These are phyloP conservation scores for Papilio machaon DNA, from an alignment of 1,140 invertebrate genomes.

Conservation along the genomic window DNA sequence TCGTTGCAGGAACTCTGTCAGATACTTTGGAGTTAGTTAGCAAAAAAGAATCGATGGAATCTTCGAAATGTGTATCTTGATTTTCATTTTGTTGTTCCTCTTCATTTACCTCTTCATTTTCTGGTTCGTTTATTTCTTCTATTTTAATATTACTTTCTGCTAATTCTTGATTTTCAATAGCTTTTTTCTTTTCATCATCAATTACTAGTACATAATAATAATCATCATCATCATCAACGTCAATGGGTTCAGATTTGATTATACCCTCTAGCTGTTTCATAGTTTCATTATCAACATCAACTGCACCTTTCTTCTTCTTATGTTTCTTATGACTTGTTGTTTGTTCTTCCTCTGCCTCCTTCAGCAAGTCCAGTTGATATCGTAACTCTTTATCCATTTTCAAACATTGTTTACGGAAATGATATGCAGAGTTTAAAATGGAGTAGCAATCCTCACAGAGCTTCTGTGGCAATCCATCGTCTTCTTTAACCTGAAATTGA, in stretches of 20 bases:
- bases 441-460: slow-evolving; percentile 71
- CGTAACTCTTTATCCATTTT: slow-evolving; percentile 75
- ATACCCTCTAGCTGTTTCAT: slow-evolving; percentile 72
- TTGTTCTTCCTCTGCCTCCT: slow-evolving; percentile 48
- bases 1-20: slow-evolving; percentile 69
- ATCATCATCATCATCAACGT: slow-evolving; percentile 76
- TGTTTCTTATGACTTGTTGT: slow-evolving; percentile 50
- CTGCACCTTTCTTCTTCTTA: slow-evolving; percentile 48
- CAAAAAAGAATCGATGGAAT: slow-evolving; percentile 66
- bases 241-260: slow-evolving; percentile 71
- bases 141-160: slow-evolving; percentile 31
- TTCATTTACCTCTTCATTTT: slow-evolving; percentile 38
- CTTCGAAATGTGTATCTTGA: slow-evolving; percentile 56
- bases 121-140: slow-evolving; percentile 40
- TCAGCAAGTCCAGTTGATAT: slow-evolving; percentile 60
- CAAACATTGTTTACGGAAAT: slow-evolving; percentile 76
- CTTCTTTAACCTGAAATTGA: slow-evolving; percentile 68
- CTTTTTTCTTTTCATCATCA: slow-evolving; percentile 57
- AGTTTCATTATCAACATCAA: slow-evolving; percentile 65
- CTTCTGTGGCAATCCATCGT: slow-evolving; percentile 74
- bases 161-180: slow-evolving; percentile 37
- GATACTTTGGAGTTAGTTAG: slow-evolving; percentile 65
- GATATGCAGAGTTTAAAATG: slow-evolving; percentile 70
- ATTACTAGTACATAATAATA: slow-evolving; percentile 75
- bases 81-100: slow-evolving; percentile 40